These are phyloP conservation scores for Drosophila mayri DNA, from an alignment of 1,140 invertebrate genomes.

Conservation along the genomic window DNA sequence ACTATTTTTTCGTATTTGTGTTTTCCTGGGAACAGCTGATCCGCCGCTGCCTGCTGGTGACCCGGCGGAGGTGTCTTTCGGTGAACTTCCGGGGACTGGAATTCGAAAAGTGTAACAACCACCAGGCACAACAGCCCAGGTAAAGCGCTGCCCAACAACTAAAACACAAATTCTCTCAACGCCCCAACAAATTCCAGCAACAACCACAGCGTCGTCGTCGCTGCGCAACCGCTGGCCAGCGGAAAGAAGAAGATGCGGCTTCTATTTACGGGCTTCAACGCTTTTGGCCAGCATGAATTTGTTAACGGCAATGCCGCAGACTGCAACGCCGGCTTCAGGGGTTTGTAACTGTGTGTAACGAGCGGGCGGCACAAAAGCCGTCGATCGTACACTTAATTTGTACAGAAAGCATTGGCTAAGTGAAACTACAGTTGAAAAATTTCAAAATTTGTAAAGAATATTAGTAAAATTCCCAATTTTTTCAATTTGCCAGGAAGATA, in stretches of 20 bases:
- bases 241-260: slow-evolving; percentile 56
- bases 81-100: slow-evolving; percentile 8
- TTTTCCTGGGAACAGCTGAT: background rate
- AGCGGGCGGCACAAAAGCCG: slow-evolving; percentile 31
- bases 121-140: slow-evolving; percentile 71
- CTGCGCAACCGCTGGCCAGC: slow-evolving; percentile 57
- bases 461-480: background rate
- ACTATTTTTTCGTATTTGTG: background rate
- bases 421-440: background rate
- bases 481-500: background rate
- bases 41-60: slow-evolving; percentile 3
- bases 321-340: slow-evolving; percentile 56
- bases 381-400: slow-evolving; percentile 20
- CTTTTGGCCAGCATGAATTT: slow-evolving; percentile 80
- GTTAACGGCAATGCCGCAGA: slow-evolving; percentile 31
- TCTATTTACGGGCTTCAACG: slow-evolving; percentile 84
- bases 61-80: slow-evolving; percentile 19
- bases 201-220: slow-evolving; percentile 33
- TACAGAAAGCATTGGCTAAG: slow-evolving; percentile 6
- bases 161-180: slow-evolving; percentile 55
- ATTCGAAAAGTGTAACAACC: slow-evolving; percentile 45
- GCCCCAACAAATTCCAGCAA: slow-evolving; percentile 52
- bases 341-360: slow-evolving; percentile 51
- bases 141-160: slow-evolving; percentile 63
- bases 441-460: background rate